phyloP scores from a whole-genome alignment of 2,797 vertebrate species.

The Triplophysa yarkandensis region DNA sequence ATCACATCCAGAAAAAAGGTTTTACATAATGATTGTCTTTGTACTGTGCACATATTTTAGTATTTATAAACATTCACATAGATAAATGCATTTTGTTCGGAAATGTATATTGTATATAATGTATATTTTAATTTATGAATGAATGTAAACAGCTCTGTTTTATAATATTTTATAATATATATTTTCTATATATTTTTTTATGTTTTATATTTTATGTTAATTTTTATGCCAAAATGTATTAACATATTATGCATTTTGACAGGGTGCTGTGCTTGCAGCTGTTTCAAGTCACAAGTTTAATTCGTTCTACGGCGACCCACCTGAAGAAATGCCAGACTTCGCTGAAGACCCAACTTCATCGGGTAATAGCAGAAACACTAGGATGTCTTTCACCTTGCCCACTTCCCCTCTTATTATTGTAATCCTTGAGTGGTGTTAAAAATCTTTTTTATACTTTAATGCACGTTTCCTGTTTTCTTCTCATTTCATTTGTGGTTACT shows the following conservation, averaged over 20 bases:
- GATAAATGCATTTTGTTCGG: too few relatives aligned
- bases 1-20: too few relatives aligned
- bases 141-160: too few relatives aligned
- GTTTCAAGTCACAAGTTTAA: slow-evolving; percentile 99
- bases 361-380: slow-evolving; percentile 72
- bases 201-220: too few relatives aligned
- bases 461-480: background rate
- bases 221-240: too few relatives aligned
- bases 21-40: too few relatives aligned
- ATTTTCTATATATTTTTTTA: too few relatives aligned
- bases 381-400: background rate
- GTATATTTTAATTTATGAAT: too few relatives aligned
- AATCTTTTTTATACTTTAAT: background rate
- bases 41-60: too few relatives aligned
- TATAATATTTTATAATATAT: too few relatives aligned
- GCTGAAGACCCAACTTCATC: slow-evolving; percentile 96
- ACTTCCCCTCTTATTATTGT: background rate
- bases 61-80: too few relatives aligned
- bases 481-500: background rate
- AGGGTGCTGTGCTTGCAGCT: slow-evolving; percentile 96
- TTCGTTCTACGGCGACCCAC: slow-evolving; percentile 96
- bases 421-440: slow-evolving; percentile 74
- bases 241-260: slow-evolving; percentile 42
- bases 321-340: slow-evolving; percentile 95
- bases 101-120: too few relatives aligned